A percentile compares a stretch with the other conserved stretches of the same genome.
These are phyloP conservation scores for Aphodius granarius DNA, from an alignment of 2,888 invertebrate species.

Conservation along the genomic window DNA sequence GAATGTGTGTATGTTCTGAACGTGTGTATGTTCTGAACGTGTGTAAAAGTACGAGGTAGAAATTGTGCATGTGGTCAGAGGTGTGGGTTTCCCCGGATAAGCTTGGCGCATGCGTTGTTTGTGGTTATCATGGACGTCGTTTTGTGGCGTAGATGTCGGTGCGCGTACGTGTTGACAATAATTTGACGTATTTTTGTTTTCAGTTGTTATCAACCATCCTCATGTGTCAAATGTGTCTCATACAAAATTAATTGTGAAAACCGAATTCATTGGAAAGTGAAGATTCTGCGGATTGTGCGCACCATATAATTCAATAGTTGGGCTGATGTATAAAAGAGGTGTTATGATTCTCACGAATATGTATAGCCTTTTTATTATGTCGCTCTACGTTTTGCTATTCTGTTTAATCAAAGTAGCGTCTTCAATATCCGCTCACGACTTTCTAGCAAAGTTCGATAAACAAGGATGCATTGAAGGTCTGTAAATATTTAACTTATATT, in stretches of 20 bases:
- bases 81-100: too few relatives aligned
- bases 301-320: not conserved
- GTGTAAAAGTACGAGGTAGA: too few relatives aligned
- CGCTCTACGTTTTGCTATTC: conserved; percentile 6
- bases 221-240: conserved; percentile 10
- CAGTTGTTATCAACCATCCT: conserved; percentile 9
- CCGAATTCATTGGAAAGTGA: not conserved
- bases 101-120: too few relatives aligned
- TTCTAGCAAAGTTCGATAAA: conserved; percentile 20
- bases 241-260: conserved; percentile 8
- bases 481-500: too few relatives aligned
- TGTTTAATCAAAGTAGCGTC: conserved; percentile 14
- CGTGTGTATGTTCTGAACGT: too few relatives aligned
- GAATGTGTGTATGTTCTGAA: too few relatives aligned
- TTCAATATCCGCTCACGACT: conserved; percentile 11
- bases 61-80: too few relatives aligned
- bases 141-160: too few relatives aligned
- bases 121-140: too few relatives aligned
- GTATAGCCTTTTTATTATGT: conserved; percentile 9
- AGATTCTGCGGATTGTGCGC: not conserved
- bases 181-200: not conserved
- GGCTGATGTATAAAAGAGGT: not conserved
- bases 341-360: conserved; percentile 11
- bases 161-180: too few relatives aligned
- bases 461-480: conserved; percentile 23